Conservation (phyloP, 2,888 invertebrate species). For the Lysandra coridon region DNA sequence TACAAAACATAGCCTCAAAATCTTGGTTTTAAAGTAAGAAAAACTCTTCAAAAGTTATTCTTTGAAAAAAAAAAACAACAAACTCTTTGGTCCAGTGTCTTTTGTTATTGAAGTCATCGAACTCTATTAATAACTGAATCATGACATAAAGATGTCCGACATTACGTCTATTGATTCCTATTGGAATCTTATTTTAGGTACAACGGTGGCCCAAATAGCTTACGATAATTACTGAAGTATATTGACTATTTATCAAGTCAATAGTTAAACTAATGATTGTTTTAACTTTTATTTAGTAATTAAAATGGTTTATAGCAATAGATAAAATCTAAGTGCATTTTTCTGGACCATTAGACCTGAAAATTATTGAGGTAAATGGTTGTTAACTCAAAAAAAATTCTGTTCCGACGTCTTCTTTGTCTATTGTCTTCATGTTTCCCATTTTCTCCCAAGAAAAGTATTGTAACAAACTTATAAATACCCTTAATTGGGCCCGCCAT, state of each 20-base stretch:
- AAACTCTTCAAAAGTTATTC: too few species aligned
- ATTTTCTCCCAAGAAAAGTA: neutral
- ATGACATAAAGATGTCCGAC: neutral
- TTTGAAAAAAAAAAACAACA: too few species aligned
- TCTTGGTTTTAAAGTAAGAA: too few species aligned
- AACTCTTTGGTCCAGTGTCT: too few species aligned
- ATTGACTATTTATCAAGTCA: neutral
- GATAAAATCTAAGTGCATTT: neutral
- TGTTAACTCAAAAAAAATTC: neutral
- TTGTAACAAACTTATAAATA: neutral
- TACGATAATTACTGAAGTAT: neutral
- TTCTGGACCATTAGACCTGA: neutral
- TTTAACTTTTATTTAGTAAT: neutral
- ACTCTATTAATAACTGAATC: neutral
- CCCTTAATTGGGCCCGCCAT: neutral
- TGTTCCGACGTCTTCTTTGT: too few species aligned
- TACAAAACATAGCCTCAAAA: too few species aligned
- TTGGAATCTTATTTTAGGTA: neutral
- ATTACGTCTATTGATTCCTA: neutral
- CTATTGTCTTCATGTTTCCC: neutral
- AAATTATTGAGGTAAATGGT: neutral
- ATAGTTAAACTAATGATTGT: neutral
- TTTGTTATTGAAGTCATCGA: neutral
- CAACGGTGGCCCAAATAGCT: neutral
- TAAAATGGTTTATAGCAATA: neutral